phyloP scores from a whole-genome alignment of 1,140 invertebrate genomes.

The Aphaenogaster floridana region DNA sequence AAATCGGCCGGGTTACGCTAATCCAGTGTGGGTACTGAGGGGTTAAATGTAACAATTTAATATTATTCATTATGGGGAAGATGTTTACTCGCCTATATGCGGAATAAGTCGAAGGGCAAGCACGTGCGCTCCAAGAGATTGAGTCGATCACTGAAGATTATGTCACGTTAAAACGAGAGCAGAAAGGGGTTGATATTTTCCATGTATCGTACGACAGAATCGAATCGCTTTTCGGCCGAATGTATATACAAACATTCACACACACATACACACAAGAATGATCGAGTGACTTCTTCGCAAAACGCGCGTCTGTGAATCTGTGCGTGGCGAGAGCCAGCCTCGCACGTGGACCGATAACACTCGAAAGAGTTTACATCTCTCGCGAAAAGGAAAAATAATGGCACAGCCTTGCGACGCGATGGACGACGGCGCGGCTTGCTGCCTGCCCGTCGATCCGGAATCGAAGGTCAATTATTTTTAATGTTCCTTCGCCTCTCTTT shows the following conservation, averaged over 20 bases:
- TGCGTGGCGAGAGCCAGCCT: background rate
- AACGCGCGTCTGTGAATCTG: background rate
- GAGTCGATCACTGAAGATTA: slow-evolving; percentile 20
- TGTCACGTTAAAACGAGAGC: slow-evolving; percentile 41
- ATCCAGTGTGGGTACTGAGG: too few relatives aligned
- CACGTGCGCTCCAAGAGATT: background rate
- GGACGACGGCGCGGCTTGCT: slow-evolving; percentile 40
- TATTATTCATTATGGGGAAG: background rate
- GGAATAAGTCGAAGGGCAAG: slow-evolving; percentile 39
- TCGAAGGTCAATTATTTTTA: slow-evolving; percentile 73
- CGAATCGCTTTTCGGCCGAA: slow-evolving; percentile 7
- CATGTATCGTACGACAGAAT: slow-evolving; percentile 15
- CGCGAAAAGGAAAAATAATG: slow-evolving; percentile 49
- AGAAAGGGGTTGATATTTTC: slow-evolving; percentile 21
- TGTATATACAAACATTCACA: background rate
- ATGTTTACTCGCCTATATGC: slow-evolving; percentile 34
- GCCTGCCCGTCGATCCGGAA: slow-evolving; percentile 63
- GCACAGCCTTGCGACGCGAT: slow-evolving; percentile 42
- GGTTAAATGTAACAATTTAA: background rate
- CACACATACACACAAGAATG: background rate
- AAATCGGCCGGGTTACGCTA: too few relatives aligned
- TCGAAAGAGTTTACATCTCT: slow-evolving; percentile 41
- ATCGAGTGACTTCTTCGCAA: background rate
- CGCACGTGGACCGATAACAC: slow-evolving; percentile 27
- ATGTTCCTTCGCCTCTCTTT: slow-evolving; percentile 47